Conservation (phyloP, 2,113 vertebrate genomes). For the Brachyhypopomus gauderio region DNA sequence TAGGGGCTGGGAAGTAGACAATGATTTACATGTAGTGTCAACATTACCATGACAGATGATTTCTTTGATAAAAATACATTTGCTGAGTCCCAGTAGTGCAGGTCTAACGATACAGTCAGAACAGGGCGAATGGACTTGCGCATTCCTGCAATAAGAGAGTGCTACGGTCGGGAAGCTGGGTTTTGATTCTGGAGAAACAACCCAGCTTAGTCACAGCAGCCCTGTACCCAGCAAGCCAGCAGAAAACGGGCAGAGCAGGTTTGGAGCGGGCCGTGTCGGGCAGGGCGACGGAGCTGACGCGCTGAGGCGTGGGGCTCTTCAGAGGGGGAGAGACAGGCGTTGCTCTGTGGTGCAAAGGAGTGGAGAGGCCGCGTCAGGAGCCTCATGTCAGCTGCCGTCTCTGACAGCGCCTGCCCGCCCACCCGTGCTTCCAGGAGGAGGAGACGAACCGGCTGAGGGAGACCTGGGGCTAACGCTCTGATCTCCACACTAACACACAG, state of each 20-base stretch:
- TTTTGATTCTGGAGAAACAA: conserved; percentile 24
- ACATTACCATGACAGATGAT: background rate
- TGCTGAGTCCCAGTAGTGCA: too few species aligned
- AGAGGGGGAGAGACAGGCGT: background rate
- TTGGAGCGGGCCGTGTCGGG: background rate
- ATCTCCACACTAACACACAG: conserved; percentile 30
- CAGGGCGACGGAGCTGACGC: conserved; percentile 15
- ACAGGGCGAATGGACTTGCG: background rate
- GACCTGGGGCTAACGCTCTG: conserved; percentile 22
- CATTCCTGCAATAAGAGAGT: background rate
- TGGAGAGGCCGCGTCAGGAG: conserved; percentile 9
- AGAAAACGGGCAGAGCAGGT: background rate
- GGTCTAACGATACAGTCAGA: background rate
- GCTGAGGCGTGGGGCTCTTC: conserved; percentile 24
- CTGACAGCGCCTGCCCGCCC: conserved; percentile 5
- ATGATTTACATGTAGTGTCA: background rate
- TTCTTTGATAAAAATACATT: background rate
- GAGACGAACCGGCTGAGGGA: conserved; percentile 15
- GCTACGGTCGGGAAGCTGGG: background rate
- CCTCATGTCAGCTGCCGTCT: conserved; percentile 30
- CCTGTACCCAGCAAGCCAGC: background rate
- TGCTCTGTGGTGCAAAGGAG: conserved; percentile 26
- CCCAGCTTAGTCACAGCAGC: too few species aligned
- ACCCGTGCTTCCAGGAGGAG: background rate
- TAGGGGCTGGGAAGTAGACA: too few species aligned